Evolutionary conservation across 1,140 invertebrate species (phyloP).

Genomic region (Scaptomyza hsui): DNA sequence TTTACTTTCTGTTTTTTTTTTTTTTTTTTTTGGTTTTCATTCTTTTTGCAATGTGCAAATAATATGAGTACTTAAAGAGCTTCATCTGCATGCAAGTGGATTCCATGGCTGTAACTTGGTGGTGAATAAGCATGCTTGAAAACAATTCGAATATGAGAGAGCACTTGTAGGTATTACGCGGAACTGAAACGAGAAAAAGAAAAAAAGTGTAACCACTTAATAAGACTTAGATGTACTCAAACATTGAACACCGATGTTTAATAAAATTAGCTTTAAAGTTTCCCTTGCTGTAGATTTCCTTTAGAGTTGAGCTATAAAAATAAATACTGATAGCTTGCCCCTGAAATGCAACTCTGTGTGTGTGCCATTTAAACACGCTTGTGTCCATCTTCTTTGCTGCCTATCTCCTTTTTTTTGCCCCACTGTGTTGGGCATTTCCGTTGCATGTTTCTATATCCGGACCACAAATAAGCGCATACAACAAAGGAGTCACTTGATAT

Average conservation of each 20-base stretch:
- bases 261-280: too few relatives aligned
- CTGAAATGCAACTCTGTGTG: conserved; percentile 46
- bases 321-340: too few relatives aligned
- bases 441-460: conserved; percentile 78
- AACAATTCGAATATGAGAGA: conserved; percentile 8
- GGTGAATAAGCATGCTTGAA: conserved; percentile 18
- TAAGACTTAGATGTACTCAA: neutral
- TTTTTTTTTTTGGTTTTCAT: conserved; percentile 37
- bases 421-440: conserved; percentile 63
- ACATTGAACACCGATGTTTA: too few relatives aligned
- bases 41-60: conserved; percentile 61
- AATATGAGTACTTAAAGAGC: conserved; percentile 71
- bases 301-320: too few relatives aligned
- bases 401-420: conserved; percentile 25
- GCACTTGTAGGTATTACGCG: neutral
- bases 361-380: conserved; percentile 52
- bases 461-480: conserved; percentile 57
- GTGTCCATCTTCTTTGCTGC: neutral
- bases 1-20: conserved; percentile 41
- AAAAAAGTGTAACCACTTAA: neutral
- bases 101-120: neutral
- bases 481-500: conserved; percentile 56
- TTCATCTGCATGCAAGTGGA: conserved; percentile 41
- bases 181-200: neutral
- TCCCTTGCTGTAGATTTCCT: too few relatives aligned